Evolutionary conservation across 2,113 vertebrate species (phyloP).

Genomic region (Prionailurus bengalensis): DNA sequence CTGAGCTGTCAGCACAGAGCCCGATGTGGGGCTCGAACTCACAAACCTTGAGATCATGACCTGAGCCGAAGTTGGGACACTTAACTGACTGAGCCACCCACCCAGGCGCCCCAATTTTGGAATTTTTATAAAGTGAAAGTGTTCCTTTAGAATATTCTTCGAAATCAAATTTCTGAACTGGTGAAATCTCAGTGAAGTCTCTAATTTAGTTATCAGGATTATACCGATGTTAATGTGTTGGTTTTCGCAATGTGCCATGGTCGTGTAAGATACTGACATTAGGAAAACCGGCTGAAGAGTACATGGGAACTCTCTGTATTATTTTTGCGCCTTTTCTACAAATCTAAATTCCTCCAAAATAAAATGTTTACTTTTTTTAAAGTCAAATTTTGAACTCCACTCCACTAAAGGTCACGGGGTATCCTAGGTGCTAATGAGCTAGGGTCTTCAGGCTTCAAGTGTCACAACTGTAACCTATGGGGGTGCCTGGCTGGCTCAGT

Average conservation of each 20-base stretch:
- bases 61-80: too few relatives aligned
- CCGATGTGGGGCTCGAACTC: too few relatives aligned
- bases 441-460: background rate
- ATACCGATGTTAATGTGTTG: background rate
- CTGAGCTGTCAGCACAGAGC: too few relatives aligned
- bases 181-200: background rate
- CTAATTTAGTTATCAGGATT: background rate
- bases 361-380: background rate
- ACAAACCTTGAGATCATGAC: too few relatives aligned
- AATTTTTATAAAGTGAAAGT: conserved; percentile 34
- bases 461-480: background rate
- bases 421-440: background rate
- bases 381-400: background rate
- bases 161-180: conserved; percentile 21
- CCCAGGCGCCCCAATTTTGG: background rate
- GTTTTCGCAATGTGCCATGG: background rate
- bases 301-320: background rate
- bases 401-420: background rate
- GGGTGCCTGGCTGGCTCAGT: background rate
- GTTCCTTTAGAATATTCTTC: conserved; percentile 10
- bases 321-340: conserved; percentile 20
- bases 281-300: background rate
- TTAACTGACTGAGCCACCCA: too few relatives aligned
- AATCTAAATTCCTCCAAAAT: conserved; percentile 17
- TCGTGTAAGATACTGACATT: background rate